phyloP scores from a whole-genome alignment of 2,888 invertebrate species.

The Cinara cedri region DNA sequence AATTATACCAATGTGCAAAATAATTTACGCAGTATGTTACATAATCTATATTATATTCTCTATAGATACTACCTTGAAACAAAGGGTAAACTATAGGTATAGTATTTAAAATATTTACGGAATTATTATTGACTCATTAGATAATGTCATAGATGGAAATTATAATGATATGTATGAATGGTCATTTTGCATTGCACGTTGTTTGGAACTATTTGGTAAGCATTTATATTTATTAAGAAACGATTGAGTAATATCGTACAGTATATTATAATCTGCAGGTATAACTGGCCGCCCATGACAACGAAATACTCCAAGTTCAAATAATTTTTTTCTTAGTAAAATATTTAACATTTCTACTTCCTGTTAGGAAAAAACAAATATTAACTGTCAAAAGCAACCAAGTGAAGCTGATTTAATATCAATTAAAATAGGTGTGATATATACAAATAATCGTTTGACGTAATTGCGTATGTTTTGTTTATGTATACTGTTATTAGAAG shows the following conservation, averaged over 20 bases:
- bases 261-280: neutral
- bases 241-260: neutral
- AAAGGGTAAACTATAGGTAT: neutral
- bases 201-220: neutral
- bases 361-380: constrained; percentile 18
- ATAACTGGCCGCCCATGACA: constrained; percentile 35
- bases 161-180: too few relatives aligned
- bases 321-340: neutral
- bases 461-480: constrained; percentile 5
- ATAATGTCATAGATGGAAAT: neutral
- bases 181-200: neutral
- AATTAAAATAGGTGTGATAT: neutral
- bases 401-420: neutral
- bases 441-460: constrained; percentile 5
- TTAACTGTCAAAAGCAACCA: neutral
- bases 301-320: constrained; percentile 35
- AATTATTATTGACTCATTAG: neutral
- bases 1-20: constrained; percentile 10
- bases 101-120: neutral
- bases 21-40: neutral
- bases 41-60: neutral
- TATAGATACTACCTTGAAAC: neutral
- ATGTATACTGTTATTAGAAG: neutral
- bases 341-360: constrained; percentile 28
- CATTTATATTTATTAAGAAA: neutral